These are phyloP conservation scores for Zoanthus solanderi DNA, from an alignment of 92 coral and sea anemone species.

Conservation along the genomic window DNA sequence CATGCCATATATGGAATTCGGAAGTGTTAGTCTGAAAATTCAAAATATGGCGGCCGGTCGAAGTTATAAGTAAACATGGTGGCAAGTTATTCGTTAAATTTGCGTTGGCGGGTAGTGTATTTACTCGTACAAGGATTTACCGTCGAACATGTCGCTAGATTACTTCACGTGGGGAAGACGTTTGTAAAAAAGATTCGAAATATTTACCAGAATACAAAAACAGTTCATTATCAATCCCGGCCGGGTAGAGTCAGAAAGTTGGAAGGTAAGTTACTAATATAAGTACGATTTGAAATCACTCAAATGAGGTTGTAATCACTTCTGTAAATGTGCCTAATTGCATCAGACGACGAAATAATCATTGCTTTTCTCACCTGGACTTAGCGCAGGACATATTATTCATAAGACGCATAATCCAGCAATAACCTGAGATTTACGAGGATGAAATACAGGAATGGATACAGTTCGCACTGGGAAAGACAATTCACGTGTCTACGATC, in stretches of 20 bases:
- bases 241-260: neutral
- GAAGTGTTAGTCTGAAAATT: too few relatives aligned
- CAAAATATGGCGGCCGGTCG: too few relatives aligned
- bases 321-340: neutral
- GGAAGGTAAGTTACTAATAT: neutral
- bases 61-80: neutral
- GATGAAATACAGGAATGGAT: conserved; percentile 4
- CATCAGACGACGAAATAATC: neutral
- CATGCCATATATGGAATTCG: too few relatives aligned
- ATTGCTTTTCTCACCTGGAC: neutral
- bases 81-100: neutral
- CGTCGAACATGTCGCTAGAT: neutral
- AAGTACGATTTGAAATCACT: too few relatives aligned
- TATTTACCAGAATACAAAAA: neutral
- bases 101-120: conserved; percentile 19
- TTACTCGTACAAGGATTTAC: neutral
- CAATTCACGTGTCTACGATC: too few relatives aligned
- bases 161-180: conserved; percentile 5
- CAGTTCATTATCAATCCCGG: neutral
- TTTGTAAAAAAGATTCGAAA: neutral
- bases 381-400: conserved; percentile 5
- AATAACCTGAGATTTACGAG: conserved; percentile 1
- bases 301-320: neutral
- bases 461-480: too few relatives aligned
- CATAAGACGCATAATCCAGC: conserved; percentile 1